Conservation (phyloP, 1,140 invertebrate genomes). For the Brachionus asplanchnoidis region DNA sequence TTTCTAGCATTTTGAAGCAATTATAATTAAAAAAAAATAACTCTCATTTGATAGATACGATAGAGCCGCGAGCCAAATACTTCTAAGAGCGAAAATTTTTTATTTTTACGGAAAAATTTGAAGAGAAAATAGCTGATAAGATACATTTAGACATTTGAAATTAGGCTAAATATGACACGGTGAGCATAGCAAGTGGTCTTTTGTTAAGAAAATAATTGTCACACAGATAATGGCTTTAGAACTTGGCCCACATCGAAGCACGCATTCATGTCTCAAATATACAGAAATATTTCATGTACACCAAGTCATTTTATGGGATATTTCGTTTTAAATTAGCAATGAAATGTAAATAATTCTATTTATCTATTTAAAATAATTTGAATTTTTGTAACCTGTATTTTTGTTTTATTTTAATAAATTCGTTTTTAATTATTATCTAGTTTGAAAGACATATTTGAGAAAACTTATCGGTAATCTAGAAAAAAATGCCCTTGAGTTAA, state of each 20-base stretch:
- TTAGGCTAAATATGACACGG: constrained; percentile 25
- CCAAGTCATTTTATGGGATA: neutral
- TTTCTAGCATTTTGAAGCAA: neutral
- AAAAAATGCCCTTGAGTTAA: constrained; percentile 5
- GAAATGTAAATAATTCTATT: neutral
- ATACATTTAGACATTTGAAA: constrained; percentile 31
- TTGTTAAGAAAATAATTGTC: constrained; percentile 6
- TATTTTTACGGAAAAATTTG: constrained; percentile 21
- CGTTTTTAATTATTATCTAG: constrained; percentile 7
- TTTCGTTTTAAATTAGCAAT: constrained; percentile 4
- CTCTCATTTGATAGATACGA: neutral
- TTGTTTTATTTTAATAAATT: constrained; percentile 4
- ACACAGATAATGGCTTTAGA: constrained; percentile 13
- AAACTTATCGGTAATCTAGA: constrained; percentile 23
- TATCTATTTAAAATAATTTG: neutral
- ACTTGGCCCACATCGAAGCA: neutral
- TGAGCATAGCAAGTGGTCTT: neutral
- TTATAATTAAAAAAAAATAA: constrained; percentile 18
- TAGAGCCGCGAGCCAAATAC: neutral
- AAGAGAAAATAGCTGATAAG: constrained; percentile 38
- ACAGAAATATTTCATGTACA: constrained; percentile 17
- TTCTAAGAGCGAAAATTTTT: neutral
- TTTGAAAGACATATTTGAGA: neutral
- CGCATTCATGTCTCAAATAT: neutral
- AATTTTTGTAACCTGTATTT: neutral